Percentiles rank a stretch among this genome's conserved stretches.
Conservation (phyloP, 1,140 invertebrate genomes). For the Bombus soroeensis region DNA sequence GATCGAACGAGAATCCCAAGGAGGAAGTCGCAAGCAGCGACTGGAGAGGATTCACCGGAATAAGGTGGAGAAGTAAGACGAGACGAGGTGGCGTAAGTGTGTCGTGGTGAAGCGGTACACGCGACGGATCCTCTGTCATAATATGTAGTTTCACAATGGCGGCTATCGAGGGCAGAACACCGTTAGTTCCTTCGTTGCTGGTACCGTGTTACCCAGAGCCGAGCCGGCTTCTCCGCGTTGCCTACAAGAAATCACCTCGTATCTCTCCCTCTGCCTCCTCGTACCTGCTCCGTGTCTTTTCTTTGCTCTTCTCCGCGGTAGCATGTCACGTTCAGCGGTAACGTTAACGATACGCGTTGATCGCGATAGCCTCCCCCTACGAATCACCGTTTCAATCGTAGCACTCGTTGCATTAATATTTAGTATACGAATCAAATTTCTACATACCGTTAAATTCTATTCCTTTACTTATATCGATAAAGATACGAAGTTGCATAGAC, state of each 20-base stretch:
- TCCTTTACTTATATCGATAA: background rate
- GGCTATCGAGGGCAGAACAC: conserved; percentile 81
- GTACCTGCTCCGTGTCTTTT: background rate
- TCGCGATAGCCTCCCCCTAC: background rate
- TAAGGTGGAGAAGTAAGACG: conserved; percentile 44
- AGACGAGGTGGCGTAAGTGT: conserved; percentile 69
- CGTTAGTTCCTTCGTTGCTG: conserved; percentile 78
- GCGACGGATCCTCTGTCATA: conserved; percentile 79
- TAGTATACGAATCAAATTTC: too few relatives aligned
- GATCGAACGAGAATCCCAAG: conserved; percentile 11
- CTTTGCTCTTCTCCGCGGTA: background rate
- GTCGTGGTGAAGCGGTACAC: conserved; percentile 79
- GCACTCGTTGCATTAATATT: too few relatives aligned
- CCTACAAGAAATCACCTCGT: conserved; percentile 50
- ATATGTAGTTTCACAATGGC: conserved; percentile 81
- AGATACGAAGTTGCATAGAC: too few relatives aligned
- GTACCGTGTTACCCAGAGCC: conserved; percentile 76
- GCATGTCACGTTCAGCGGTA: conserved; percentile 23
- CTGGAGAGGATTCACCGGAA: conserved; percentile 16
- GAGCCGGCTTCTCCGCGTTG: conserved; percentile 28
- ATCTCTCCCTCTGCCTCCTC: background rate
- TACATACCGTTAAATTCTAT: background rate
- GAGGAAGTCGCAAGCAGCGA: conserved; percentile 17
- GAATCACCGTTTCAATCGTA: too few relatives aligned
- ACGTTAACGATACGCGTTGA: conserved; percentile 36